Evolutionary conservation across 2,797 vertebrate species (phyloP).

Genomic region (Coccyzus lansbergi): DNA sequence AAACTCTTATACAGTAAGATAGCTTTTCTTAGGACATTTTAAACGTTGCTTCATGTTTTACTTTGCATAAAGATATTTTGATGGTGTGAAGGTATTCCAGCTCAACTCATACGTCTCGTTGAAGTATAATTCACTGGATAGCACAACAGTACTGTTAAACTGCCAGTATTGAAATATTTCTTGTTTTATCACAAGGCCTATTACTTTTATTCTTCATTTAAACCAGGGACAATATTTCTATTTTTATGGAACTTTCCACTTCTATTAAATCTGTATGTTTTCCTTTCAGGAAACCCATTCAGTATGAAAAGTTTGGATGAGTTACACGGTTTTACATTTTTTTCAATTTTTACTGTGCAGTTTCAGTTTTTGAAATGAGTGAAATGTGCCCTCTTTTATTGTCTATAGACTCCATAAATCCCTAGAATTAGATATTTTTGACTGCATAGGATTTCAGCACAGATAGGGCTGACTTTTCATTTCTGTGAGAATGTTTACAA

Average conservation of each 20-base stretch:
- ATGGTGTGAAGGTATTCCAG: not conserved
- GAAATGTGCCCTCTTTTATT: not conserved
- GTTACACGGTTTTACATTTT: not conserved
- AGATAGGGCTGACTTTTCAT: slow-evolving; percentile 15
- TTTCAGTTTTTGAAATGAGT: not conserved
- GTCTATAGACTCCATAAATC: not conserved
- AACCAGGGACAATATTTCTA: not conserved
- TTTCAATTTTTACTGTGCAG: not conserved
- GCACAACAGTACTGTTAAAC: not conserved
- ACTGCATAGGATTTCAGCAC: not conserved
- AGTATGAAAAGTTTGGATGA: not conserved
- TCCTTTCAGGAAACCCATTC: not conserved
- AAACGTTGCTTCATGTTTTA: not conserved
- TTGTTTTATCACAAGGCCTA: not conserved
- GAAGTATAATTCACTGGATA: not conserved
- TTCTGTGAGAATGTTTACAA: slow-evolving; percentile 30
- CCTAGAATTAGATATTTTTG: not conserved
- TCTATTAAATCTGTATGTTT: not conserved
- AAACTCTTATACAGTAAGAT: not conserved
- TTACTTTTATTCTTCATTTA: not conserved
- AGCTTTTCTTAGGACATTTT: not conserved
- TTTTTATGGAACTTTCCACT: not conserved
- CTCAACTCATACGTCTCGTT: not conserved
- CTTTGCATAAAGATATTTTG: not conserved
- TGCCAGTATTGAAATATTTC: not conserved